Base-by-base conservation (phyloP, 2,797 vertebrate species). In the Danio tinwini region DNA sequence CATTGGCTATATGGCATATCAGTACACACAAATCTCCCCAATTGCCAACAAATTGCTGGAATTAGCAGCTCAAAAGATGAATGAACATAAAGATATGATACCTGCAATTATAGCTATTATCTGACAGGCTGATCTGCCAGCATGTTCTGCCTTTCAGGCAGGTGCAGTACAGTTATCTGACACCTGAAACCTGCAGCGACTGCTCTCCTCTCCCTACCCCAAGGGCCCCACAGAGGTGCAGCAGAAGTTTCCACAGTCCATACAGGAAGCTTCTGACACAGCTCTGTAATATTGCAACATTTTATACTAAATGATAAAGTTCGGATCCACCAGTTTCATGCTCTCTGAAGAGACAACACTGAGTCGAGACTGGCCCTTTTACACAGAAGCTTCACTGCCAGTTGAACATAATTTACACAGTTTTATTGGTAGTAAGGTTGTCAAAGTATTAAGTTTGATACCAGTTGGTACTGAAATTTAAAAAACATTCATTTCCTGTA, bases 271-370 rank as follows among this genome's bases (percentile, higher is more conserved):
- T 16, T 19, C 37, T 52, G 45, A 6, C 37, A 42, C 50, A 40
- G 6, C 16, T 53, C 10, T 7, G 6, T 69, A 53, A 52, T 49
- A 39, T 68, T 29, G 7, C 21, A 52, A 2, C 4, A 44, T 52
- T 11, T 67, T 40, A n/a, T n/a, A n/a, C 62, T 2, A 6, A 19
- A 65, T 47, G 44, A 65, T 21, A 5, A 21, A 5, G 40, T 3
- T 19, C 44, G 17, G 40, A n/a, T n/a, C n/a, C n/a, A n/a, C n/a
- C n/a, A n/a, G n/a, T n/a, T n/a, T n/a, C n/a, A n/a, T 68, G 69
- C 50, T 12, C 53, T 68, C 74, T 55, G 65, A 49, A 56, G 44
- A 77, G 53, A 61, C 77, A 83, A 77, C 78, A 81, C 82, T 29
- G 55, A 76, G 29, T 19, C 42, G 13, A 76, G n/a, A 37, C 45